A percentile compares a stretch with the other conserved stretches of the same genome.
Conservation (phyloP, 1,140 invertebrate genomes). For the Batillaria attramentaria region DNA sequence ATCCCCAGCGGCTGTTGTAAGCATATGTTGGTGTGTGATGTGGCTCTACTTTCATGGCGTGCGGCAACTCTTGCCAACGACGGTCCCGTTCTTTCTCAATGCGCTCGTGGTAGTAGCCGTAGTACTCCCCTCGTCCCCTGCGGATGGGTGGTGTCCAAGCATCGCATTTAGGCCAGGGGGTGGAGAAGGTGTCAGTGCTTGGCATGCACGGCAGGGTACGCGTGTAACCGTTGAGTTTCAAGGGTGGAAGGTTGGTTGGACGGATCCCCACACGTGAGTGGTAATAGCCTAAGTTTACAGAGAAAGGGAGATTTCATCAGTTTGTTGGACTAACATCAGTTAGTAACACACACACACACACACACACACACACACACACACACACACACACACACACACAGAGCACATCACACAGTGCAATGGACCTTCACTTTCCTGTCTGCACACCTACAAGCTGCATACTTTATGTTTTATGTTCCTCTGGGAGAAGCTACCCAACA, state of each 20-base stretch:
- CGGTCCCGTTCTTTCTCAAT: constrained; percentile 52
- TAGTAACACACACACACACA: too few relatives aligned
- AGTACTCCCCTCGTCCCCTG: constrained; percentile 60
- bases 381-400: too few relatives aligned
- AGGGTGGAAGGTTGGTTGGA: constrained; percentile 51
- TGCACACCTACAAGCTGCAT: too few relatives aligned
- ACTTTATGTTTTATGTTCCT: too few relatives aligned
- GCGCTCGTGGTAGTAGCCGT: constrained; percentile 65
- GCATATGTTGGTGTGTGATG: constrained; percentile 49
- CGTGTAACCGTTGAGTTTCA: constrained; percentile 60
- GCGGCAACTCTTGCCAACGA: constrained; percentile 50
- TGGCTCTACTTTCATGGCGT: constrained; percentile 50
- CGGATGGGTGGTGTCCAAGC: constrained; percentile 52
- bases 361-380: too few relatives aligned
- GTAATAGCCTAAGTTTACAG: constrained; percentile 60
- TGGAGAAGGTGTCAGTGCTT: constrained; percentile 53
- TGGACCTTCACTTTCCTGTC: too few relatives aligned
- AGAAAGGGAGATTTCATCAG: too few relatives aligned
- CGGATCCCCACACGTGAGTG: constrained; percentile 54
- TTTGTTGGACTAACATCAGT: too few relatives aligned
- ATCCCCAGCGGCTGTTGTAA: constrained; percentile 32
- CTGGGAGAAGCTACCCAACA: too few relatives aligned
- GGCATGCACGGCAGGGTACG: constrained; percentile 62
- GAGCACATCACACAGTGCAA: too few relatives aligned
- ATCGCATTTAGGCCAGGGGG: constrained; percentile 62